Conservation (phyloP, 2,797 vertebrate species). For the Meriones psammophilus region DNA sequence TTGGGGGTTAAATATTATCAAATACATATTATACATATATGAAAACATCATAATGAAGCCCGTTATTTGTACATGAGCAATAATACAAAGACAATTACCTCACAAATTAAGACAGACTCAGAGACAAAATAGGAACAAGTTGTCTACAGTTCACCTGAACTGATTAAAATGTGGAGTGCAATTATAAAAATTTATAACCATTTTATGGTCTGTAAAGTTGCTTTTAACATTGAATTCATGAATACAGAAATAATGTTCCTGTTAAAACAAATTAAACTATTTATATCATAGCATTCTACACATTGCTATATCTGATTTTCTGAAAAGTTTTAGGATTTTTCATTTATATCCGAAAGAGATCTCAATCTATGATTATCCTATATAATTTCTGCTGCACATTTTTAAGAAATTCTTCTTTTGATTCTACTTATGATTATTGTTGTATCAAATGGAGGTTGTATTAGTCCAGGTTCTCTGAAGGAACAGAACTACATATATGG, state of each 20-base stretch:
- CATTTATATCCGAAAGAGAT: neutral
- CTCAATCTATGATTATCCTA: neutral
- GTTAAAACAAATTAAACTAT: neutral
- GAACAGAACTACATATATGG: neutral
- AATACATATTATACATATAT: neutral
- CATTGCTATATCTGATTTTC: neutral
- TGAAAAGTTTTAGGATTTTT: slow-evolving; percentile 27
- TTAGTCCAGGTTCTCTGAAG: neutral
- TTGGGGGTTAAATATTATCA: neutral
- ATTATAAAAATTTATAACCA: neutral
- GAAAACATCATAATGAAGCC: neutral
- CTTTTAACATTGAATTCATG: neutral
- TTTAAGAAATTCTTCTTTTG: neutral
- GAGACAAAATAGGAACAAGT: neutral
- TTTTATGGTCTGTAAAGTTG: slow-evolving; percentile 23
- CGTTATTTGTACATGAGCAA: neutral
- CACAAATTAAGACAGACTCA: neutral
- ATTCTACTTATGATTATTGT: neutral
- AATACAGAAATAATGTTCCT: neutral
- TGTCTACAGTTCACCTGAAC: slow-evolving; percentile 11
- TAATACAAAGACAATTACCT: neutral
- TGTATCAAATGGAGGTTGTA: neutral
- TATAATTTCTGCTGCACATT: neutral
- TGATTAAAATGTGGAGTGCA: neutral
- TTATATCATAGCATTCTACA: neutral